Base-by-base conservation (phyloP, 2,113 vertebrate species). In the Deroptyus accipitrinus region DNA sequence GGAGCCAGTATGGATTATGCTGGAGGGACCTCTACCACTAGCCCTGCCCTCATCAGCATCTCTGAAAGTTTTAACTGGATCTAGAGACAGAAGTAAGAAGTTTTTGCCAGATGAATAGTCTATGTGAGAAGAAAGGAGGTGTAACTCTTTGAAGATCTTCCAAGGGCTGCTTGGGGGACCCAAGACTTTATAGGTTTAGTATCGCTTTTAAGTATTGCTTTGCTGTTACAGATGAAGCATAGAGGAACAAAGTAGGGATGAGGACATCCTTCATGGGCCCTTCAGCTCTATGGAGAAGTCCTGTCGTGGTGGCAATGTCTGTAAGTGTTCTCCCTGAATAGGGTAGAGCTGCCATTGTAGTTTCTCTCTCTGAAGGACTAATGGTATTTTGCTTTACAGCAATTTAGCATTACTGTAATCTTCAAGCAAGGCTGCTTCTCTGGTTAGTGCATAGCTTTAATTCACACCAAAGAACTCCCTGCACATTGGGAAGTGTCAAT, bases 31-130 rank as follows among this genome's bases (percentile, higher is more conserved):
- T 54, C 16, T 73, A 27, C 12, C 1, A 0, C 31, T 48, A 39
- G 48, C 62, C 13, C 4, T 2, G 1, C 28, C 77, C 28, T 54
- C 24, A 1, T 27, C 0, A 1, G 14, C 37, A 30, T 72, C 30
- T 33, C 11, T 76, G 39, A 77, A 80, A 85, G 7, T 13, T 39
- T 17, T 59, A 8, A 31, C 22, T 41, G 61, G 31, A 80, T 46
- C 8, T 6, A 51, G 30, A 73, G 41, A 22, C 20, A 79, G 78
- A 93, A 78, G 7, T 31, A 55, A n/a, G 63, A 62, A 10, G 19
- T 20, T 86, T 94, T 57, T 74, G 35, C 13, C 9, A 39, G 22
- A 49, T 2, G 61, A 20, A 17, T 2, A 20, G 27, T 66, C 12
- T 48, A 24, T n/a, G 6, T 46, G 8, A 62, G 41, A 76, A 67